Conservation (phyloP, 2,888 invertebrate species). For the Meteorus colon region DNA sequence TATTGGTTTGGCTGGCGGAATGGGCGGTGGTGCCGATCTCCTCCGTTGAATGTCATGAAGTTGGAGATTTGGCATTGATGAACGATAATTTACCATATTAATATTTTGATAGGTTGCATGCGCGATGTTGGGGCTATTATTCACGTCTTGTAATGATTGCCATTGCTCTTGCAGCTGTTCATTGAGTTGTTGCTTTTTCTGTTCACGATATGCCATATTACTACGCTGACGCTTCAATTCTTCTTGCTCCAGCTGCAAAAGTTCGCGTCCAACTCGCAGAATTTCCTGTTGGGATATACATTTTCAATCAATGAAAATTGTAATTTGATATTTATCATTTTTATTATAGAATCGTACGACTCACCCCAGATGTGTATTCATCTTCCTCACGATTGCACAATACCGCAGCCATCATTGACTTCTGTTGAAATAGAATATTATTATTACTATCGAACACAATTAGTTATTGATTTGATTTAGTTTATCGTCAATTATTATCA, state of each 20-base stretch:
- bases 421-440: conserved; percentile 59
- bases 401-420: conserved; percentile 59
- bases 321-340: not conserved
- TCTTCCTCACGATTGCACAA: conserved; percentile 62
- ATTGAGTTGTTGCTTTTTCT: conserved; percentile 67
- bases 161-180: conserved; percentile 70
- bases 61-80: conserved; percentile 78
- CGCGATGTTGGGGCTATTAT: conserved; percentile 55
- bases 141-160: conserved; percentile 79
- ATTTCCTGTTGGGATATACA: conserved; percentile 76
- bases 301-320: not conserved
- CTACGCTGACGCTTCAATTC: conserved; percentile 84
- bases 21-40: conserved; percentile 74
- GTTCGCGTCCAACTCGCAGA: conserved; percentile 85
- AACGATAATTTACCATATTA: conserved; percentile 75
- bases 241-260: conserved; percentile 85
- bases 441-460: not conserved
- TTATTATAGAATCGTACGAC: conserved; percentile 32
- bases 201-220: conserved; percentile 80
- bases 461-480: not conserved
- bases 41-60: conserved; percentile 73
- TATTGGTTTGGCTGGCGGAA: conserved; percentile 77
- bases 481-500: conserved; percentile 3
- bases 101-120: conserved; percentile 69
- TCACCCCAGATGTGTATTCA: conserved; percentile 68